Base-by-base conservation (phyloP, 2,797 vertebrate species). In the Okamejei kenojei region DNA sequence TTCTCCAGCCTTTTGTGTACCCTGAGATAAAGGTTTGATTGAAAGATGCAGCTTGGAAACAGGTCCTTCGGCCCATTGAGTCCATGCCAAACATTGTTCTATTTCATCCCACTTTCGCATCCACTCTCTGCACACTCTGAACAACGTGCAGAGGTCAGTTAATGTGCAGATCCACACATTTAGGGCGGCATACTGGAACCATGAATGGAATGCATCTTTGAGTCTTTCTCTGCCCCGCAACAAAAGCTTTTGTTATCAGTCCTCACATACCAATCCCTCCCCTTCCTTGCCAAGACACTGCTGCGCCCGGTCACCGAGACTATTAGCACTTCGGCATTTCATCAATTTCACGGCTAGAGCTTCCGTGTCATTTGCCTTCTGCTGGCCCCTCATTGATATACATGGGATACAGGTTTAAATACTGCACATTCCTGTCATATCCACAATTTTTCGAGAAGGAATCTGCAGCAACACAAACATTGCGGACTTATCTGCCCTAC, bases 221-320 rank as follows among this genome's bases (percentile, higher is more conserved):
- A 95, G 95, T 73, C 54, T n/a, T 82, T 90, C 77, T 96, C 63
- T 93, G 95, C 95, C 96, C 95, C 95, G 94, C 77, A 93, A 95
- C 94, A 94, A 94, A 96, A 96, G 96, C 96, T 96, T 45, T 94
- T 94, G 95, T 97, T 97, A 97, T 97, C 97, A 95, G 95, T 63
- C 93, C 93, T 96, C 94, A 95, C 96, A 97, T 97, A 97, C 96
- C 97, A 96, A 95, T 95, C 95, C 96, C 96, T 97, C 97, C 96
- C 45, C 96, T 95, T 94, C 93, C 96, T 96, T 95, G 95, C 95
- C 95, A 95, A 96, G 95, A 95, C 96, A 96, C 96, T 96, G 96
- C 95, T 95, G 94, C 93, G 58, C 94, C 95, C 68, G 4, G 95
- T 95, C 95, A 94, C 94, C 94, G 94, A 80, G 93, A 95, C 94